Evolutionary conservation across 2,113 vertebrate species (phyloP).

Genomic region (Pseudopipra pipra): DNA sequence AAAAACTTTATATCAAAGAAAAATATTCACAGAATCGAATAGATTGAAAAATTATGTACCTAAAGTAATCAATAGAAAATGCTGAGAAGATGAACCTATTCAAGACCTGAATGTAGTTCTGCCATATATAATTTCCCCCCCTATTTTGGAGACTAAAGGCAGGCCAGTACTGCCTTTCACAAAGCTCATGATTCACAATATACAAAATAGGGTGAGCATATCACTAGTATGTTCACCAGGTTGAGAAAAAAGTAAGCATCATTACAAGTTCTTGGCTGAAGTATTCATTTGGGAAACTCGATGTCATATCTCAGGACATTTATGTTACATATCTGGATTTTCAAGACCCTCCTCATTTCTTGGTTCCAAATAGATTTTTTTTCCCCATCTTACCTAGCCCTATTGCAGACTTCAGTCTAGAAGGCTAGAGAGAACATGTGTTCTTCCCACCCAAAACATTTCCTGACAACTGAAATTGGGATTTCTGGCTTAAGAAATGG

Average conservation of each 20-base stretch:
- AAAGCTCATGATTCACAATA: background rate
- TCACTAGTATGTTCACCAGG: background rate
- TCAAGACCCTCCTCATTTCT: background rate
- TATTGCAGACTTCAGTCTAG: background rate
- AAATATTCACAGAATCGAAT: background rate
- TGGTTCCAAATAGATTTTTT: background rate
- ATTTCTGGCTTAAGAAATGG: background rate
- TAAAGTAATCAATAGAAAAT: background rate
- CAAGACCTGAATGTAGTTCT: background rate
- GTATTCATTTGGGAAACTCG: background rate
- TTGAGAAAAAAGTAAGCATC: background rate
- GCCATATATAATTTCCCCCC: rapidly evolving
- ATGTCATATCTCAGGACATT: background rate
- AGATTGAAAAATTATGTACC: background rate
- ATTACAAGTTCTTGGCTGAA: background rate
- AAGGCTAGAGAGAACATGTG: background rate
- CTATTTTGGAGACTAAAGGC: background rate
- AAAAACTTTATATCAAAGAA: background rate
- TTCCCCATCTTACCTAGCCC: background rate
- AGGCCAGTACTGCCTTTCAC: background rate
- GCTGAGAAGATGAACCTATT: background rate
- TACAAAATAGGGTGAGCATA: rapidly evolving
- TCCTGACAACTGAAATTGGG: background rate
- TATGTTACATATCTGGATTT: background rate
- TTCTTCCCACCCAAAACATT: background rate